Evolutionary conservation across 1,140 invertebrate genomes (phyloP), one percentile per base, ranked within the genome.

Genomic region (Halictus rubicundus): DNA sequence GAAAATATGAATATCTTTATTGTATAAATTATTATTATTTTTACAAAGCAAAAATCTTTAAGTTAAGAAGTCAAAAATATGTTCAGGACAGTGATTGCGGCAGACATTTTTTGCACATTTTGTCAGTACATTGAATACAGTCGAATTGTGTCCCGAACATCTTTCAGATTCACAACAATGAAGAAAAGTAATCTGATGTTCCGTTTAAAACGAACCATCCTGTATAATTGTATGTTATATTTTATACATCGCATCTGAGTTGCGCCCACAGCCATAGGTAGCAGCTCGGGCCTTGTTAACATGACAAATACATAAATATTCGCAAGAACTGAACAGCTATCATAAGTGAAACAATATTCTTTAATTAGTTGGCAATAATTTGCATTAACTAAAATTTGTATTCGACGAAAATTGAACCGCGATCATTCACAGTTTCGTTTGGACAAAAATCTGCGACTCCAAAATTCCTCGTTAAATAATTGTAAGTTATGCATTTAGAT

Each of bases 221-320:
- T 78, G 60, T 72, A 78, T 42, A 78, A 72, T 78, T 78, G 68
- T 78, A 71, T 78, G 76, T 78, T 89, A 87, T 91, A 89, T 90
- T 89, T 89, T 90, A 78, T 89, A 87, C 89, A 91, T 90, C 87
- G 90, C 90, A 91, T 92, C 89, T 81, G 90, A 91, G 87, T 83
- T 91, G 89, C 85, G 39, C 80, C 80, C 75, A 64, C 90, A 90
- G 91, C 89, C 91, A 92, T 91, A 85, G 87, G 87, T 87, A 83
- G 78, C 90, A 89, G 78, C 89, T 92, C 84, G 83, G 89, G 87
- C 89, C 82, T 90, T 91, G 90, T 91, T 90, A 78, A 80, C 60
- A 72, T 61, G 59, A 76, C 65, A 52, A 61, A 75, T 70, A 72
- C 61, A 80, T 46, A 64, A 72, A 78, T 72, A 71, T 64, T 61